Evolutionary conservation across 2,113 vertebrate species (phyloP), one percentile per base, ranked within the genome.

Genomic region (Puffinus mauretanicus): DNA sequence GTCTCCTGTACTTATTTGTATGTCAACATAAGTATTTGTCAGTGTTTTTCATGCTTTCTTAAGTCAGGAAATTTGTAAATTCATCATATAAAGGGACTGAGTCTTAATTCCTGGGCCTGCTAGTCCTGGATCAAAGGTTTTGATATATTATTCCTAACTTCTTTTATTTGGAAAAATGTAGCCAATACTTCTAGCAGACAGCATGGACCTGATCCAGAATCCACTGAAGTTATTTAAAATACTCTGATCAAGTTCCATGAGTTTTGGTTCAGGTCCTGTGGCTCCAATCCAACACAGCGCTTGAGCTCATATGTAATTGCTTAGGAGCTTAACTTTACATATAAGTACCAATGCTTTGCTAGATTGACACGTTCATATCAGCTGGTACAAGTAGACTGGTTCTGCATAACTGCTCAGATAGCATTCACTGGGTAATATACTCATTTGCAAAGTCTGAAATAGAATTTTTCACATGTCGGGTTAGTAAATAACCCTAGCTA

Each of bases 131-230:
- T 97, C 94, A 97, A 97, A 95, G 94, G 87, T 80, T 97, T 97
- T 91, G 86, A 97, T 95, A 55, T 96, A 96, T 95, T 95, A 95
- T 95, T 95, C 49, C 75, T 90, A 97, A 90, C 86, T 77, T 82
- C 62, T 97, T 97, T 97, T 96, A 96, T 96, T 97, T 97, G 96
- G 94, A 97, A 97, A 97, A 95, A 97, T 93, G 91, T 94, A 94
- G 93, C 65, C 25, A 96, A 94, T 97, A 93, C 93, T 75, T 97
- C 93, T 94, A 94, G 83, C 95, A 97, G 96, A 94, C 94, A 95
- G 73, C 81, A 82, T 95, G 96, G 97, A 97, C 49, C 60, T 36
- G 82, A 78, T 94, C 93, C 96, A 97, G 95, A 94, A 96, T 95
- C 91, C 73, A 87, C 58, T 94, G 83, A 87, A 95, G 94, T 94